Evolutionary conservation across 1,140 invertebrate genomes (phyloP).

Genomic region (Asbolus verrucosus): DNA sequence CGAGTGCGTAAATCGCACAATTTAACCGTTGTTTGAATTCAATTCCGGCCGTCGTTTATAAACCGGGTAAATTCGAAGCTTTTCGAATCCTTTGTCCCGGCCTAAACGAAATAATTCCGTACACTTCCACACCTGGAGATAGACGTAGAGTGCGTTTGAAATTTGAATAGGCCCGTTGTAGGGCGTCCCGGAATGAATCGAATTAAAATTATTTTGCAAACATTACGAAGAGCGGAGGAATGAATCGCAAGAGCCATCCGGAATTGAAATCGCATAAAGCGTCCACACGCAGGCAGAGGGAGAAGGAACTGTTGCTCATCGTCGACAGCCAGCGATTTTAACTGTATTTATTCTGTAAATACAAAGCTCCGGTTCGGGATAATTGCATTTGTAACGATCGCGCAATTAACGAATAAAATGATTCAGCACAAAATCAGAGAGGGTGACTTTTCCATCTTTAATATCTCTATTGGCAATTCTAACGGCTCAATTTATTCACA

Average conservation of each 20-base stretch:
- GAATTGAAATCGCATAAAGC: conserved; percentile 49
- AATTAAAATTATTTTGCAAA: conserved; percentile 46
- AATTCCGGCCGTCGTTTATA: too few relatives aligned
- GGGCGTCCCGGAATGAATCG: conserved; percentile 11
- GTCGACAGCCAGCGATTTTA: conserved; percentile 54
- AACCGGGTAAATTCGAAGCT: too few relatives aligned
- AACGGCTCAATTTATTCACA: conserved; percentile 54
- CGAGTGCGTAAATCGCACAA: too few relatives aligned
- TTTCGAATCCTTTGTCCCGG: too few relatives aligned
- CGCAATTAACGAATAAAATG: conserved; percentile 61
- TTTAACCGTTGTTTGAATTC: too few relatives aligned
- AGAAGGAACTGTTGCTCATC: conserved; percentile 48
- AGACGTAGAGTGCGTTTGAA: too few relatives aligned
- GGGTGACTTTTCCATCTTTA: conserved; percentile 54
- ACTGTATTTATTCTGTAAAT: conserved; percentile 62
- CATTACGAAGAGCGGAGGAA: conserved; percentile 19
- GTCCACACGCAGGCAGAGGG: conserved; percentile 13
- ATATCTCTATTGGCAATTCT: conserved; percentile 56
- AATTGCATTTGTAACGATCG: conserved; percentile 63
- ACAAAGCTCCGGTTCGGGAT: conserved; percentile 59
- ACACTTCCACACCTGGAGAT: too few relatives aligned
- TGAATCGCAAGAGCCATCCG: conserved; percentile 40
- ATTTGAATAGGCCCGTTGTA: too few relatives aligned
- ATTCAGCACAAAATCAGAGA: conserved; percentile 59
- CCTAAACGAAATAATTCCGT: too few relatives aligned